phyloP scores from a whole-genome alignment of 2,113 vertebrate species.

The Panthera uncia region DNA sequence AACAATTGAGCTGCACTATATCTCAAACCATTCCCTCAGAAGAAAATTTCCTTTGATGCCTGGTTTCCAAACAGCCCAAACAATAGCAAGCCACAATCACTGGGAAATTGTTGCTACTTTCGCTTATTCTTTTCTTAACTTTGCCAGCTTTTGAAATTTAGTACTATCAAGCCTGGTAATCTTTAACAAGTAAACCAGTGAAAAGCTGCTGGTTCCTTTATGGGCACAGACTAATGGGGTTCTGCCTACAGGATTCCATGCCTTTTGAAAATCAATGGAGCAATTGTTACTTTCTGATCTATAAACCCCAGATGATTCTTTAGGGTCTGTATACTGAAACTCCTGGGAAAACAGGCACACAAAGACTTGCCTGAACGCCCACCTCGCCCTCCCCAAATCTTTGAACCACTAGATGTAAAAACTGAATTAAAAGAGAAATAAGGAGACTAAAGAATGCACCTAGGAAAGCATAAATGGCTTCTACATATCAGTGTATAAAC shows the following conservation, averaged over 20 bases:
- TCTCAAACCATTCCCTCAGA: constrained; percentile 61
- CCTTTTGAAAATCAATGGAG: constrained; percentile 83
- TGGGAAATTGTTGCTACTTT: constrained; percentile 79
- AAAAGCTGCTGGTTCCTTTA: constrained; percentile 71
- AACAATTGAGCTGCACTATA: constrained; percentile 64
- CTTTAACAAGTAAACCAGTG: constrained; percentile 83
- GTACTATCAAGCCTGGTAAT: constrained; percentile 82
- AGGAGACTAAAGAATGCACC: constrained; percentile 36
- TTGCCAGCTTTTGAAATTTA: constrained; percentile 84
- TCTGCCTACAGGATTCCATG: constrained; percentile 80
- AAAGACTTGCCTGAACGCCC: constrained; percentile 57
- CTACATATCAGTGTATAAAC: not conserved
- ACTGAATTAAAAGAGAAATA: constrained; percentile 53
- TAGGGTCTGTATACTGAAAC: constrained; percentile 76
- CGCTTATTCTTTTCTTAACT: constrained; percentile 78
- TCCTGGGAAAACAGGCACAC: constrained; percentile 82
- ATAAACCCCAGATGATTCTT: constrained; percentile 81
- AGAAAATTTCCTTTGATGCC: constrained; percentile 79
- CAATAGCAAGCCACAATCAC: constrained; percentile 69
- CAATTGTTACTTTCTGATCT: constrained; percentile 84
- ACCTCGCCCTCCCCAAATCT: constrained; percentile 55
- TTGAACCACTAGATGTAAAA: constrained; percentile 49
- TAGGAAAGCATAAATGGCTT: constrained; percentile 16
- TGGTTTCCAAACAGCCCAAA: constrained; percentile 68
- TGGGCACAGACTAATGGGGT: constrained; percentile 70